Percentiles rank a stretch among this genome's conserved stretches.
phyloP scores from a whole-genome alignment of 2,888 invertebrate species.

The Phorcus lineatus region DNA sequence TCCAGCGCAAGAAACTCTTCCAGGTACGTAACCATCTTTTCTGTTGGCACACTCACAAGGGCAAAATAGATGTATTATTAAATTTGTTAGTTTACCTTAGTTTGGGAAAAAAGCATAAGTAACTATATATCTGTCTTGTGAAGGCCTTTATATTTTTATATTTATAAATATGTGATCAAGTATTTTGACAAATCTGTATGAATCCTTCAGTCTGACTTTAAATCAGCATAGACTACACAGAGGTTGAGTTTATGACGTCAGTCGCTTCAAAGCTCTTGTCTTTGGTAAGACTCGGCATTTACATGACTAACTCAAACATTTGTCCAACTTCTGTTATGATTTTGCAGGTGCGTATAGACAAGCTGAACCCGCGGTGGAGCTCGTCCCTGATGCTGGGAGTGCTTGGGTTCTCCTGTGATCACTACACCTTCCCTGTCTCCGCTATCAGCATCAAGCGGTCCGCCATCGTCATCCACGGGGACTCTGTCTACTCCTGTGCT shows the following conservation, averaged over 20 bases:
- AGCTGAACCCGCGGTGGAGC: conserved; percentile 84
- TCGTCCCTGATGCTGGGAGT: conserved; percentile 88
- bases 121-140: too few species aligned
- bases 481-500: conserved; percentile 89
- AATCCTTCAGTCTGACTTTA: too few species aligned
- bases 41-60: too few species aligned
- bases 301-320: too few species aligned
- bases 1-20: conserved; percentile 83
- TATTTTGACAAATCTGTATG: too few species aligned
- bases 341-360: conserved; percentile 80
- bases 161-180: too few species aligned
- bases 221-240: too few species aligned
- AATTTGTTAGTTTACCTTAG: neutral
- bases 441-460: conserved; percentile 87
- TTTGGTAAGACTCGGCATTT: too few species aligned
- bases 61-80: neutral
- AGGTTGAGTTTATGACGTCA: too few species aligned
- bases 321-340: too few species aligned
- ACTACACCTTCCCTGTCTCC: conserved; percentile 82
- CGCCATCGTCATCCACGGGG: conserved; percentile 88
- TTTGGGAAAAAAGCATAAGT: neutral
- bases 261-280: too few species aligned
- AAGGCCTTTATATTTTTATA: too few species aligned
- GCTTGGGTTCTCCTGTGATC: conserved; percentile 84
- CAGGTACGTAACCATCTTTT: conserved; percentile 78